Evolutionary conservation across 1,140 invertebrate genomes (phyloP).

Genomic region (Rhagoletis zephyria): DNA sequence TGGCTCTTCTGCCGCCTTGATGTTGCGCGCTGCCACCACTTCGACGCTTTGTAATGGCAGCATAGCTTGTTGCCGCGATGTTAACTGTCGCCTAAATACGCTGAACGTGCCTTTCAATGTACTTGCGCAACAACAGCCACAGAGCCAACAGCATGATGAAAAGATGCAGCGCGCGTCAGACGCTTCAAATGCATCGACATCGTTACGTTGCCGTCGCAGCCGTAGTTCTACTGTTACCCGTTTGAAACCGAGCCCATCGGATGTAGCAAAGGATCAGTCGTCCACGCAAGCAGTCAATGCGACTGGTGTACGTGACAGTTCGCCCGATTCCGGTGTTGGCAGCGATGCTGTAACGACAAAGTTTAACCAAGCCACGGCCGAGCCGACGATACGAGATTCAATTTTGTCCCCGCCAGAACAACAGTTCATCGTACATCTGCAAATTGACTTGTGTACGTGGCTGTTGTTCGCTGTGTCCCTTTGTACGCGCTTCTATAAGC

Average conservation of each 20-base stretch:
- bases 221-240: slow-evolving; percentile 21
- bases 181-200: slow-evolving; percentile 52
- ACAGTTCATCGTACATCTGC: slow-evolving; percentile 77
- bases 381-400: background rate
- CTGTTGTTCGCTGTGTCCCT: slow-evolving; percentile 82
- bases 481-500: slow-evolving; percentile 84
- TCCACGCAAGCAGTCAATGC: background rate
- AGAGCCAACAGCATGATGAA: no score
- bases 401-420: background rate
- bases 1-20: background rate
- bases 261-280: slow-evolving; percentile 5
- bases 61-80: slow-evolving; percentile 67
- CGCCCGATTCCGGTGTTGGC: background rate
- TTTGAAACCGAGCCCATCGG: background rate
- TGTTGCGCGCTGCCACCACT: slow-evolving; percentile 28
- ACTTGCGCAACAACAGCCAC: slow-evolving; percentile 60
- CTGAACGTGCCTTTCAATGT: slow-evolving; percentile 54
- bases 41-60: slow-evolving; percentile 69
- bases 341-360: background rate
- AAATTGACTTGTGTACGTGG: slow-evolving; percentile 85
- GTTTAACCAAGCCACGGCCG: slow-evolving; percentile 55
- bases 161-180: slow-evolving; percentile 55
- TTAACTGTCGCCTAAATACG: slow-evolving; percentile 69
- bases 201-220: background rate
- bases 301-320: background rate